Conservation (phyloP, 2,797 vertebrate species). For the Phalanger gymnotis region DNA sequence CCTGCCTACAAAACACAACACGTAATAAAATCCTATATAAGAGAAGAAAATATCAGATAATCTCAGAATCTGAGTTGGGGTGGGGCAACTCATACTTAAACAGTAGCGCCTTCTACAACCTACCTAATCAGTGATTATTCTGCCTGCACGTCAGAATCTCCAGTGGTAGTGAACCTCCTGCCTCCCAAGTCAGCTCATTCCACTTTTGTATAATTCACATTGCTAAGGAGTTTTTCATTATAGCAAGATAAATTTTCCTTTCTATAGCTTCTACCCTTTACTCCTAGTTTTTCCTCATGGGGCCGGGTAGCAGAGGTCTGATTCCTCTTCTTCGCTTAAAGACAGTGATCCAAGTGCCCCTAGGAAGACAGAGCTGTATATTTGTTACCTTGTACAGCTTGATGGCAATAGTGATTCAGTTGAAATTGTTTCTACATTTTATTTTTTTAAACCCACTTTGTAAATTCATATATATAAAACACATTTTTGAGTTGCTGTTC, state of each 20-base stretch:
- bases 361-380: not conserved
- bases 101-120: not conserved
- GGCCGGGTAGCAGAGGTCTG: not conserved
- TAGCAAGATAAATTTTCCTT: not conserved
- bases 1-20: not conserved
- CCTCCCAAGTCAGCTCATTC: not conserved
- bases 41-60: not conserved
- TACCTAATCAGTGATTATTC: not conserved
- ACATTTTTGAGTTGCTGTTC: conserved; percentile 16
- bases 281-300: not conserved
- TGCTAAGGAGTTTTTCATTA: not conserved
- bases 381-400: not conserved
- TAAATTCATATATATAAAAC: not conserved
- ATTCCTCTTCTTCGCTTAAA: not conserved
- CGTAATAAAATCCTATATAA: not conserved
- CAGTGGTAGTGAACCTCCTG: not conserved
- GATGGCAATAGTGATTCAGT: not conserved
- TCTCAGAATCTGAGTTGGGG: not conserved
- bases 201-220: not conserved
- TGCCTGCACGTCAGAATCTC: not conserved
- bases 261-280: not conserved
- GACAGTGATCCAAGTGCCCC: not conserved
- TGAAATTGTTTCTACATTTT: not conserved
- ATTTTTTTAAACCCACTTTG: not conserved
- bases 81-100: not conserved